Evolutionary conservation across 2,113 vertebrate genomes (phyloP).

Genomic region (Pygoscelis antarcticus): DNA sequence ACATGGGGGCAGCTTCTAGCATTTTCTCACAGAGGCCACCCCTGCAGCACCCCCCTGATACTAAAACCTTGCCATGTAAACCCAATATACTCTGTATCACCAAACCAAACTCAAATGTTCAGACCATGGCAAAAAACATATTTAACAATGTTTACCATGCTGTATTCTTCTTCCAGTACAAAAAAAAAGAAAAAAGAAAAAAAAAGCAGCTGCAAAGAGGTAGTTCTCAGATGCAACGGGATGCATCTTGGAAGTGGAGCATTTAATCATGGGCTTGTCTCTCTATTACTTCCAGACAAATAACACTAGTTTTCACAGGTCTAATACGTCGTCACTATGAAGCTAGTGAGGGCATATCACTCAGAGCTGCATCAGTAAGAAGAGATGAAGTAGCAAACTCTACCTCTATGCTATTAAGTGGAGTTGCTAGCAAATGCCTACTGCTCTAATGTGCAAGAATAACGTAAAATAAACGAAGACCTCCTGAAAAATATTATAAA

Average conservation of each 20-base stretch:
- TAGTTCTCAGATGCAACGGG: background rate
- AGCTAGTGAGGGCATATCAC: background rate
- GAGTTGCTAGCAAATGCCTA: background rate
- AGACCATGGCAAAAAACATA: fast-evolving
- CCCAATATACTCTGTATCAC: background rate
- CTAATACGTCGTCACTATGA: background rate
- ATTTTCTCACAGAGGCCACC: background rate
- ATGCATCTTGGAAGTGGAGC: background rate
- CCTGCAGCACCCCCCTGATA: background rate
- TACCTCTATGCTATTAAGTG: background rate
- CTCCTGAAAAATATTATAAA: background rate
- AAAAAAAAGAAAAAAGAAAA: background rate
- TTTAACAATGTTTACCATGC: background rate
- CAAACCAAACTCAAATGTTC: background rate
- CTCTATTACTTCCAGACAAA: background rate
- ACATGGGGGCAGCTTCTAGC: background rate
- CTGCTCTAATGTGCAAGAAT: background rate
- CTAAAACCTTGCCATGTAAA: background rate
- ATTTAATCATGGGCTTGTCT: background rate
- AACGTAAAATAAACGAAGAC: background rate
- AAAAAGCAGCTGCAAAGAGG: background rate
- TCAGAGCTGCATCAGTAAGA: background rate
- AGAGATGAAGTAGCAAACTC: background rate
- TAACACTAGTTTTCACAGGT: background rate
- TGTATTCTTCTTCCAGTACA: background rate